These are phyloP conservation scores for Hypomesus transpacificus DNA, from an alignment of 2,113 vertebrate genomes.

Conservation along the genomic window DNA sequence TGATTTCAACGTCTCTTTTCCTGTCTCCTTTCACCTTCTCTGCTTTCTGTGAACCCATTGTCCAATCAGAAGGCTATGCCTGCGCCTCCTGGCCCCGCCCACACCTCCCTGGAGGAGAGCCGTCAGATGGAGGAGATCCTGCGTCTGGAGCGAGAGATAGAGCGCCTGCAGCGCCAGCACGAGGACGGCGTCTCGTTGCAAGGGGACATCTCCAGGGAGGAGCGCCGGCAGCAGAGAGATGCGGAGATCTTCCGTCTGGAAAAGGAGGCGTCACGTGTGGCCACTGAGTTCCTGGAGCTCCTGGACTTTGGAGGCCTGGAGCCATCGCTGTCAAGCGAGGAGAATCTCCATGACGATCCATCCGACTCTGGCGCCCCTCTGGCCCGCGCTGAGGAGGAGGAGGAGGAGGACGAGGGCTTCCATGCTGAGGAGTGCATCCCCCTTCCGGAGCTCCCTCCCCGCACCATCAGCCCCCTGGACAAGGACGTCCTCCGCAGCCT, in stretches of 20 bases:
- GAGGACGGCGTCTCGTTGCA: conserved; percentile 81
- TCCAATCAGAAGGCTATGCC: no score
- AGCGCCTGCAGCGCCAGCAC: conserved; percentile 83
- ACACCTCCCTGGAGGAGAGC: conserved; percentile 79
- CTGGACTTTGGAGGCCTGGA: conserved; percentile 86
- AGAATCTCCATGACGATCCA: conserved; percentile 78
- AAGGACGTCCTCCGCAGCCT: conserved; percentile 64
- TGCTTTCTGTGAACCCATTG: neutral
- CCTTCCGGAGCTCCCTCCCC: conserved; percentile 64
- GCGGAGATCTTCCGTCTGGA: conserved; percentile 84
- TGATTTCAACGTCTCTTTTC: conserved; percentile 33
- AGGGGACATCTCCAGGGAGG: conserved; percentile 73
- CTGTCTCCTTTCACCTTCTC: conserved; percentile 32
- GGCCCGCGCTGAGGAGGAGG: conserved; percentile 60
- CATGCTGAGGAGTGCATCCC: conserved; percentile 76
- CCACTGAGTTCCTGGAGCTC: conserved; percentile 85
- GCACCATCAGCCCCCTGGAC: conserved; percentile 56
- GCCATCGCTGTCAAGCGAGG: conserved; percentile 76
- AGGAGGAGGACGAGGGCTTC: conserved; percentile 84
- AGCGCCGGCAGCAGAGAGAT: conserved; percentile 78
- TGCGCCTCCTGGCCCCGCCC: conserved; percentile 1
- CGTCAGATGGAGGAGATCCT: conserved; percentile 90
- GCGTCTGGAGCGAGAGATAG: conserved; percentile 86
- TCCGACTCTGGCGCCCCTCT: conserved; percentile 75
- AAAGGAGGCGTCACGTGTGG: conserved; percentile 85